These are phyloP conservation scores for Rhagonycha fulva DNA, from an alignment of 2,888 invertebrate genomes.

Conservation along the genomic window DNA sequence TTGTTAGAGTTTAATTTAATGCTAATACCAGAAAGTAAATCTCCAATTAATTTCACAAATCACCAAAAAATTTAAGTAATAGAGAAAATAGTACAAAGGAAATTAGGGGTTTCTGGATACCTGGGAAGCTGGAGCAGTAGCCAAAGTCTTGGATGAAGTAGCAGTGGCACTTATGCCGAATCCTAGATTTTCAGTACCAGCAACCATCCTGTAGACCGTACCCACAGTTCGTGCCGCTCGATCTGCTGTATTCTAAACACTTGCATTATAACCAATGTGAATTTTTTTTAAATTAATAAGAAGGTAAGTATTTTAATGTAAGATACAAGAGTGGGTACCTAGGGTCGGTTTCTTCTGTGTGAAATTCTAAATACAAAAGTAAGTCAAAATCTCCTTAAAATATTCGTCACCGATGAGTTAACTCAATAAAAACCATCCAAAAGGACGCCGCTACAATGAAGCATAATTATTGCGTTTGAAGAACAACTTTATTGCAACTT, in stretches of 20 bases:
- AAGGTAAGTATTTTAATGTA: background rate
- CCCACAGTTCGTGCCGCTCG: conserved; percentile 80
- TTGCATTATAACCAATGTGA: conserved; percentile 19
- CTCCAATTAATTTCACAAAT: background rate
- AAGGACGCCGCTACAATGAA: too few relatives aligned
- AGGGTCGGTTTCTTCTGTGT: background rate
- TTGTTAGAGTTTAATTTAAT: background rate
- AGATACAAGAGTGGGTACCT: background rate
- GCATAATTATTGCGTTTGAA: too few relatives aligned
- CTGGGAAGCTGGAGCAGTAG: conserved; percentile 39
- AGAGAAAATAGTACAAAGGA: conserved; percentile 10
- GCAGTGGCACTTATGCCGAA: conserved; percentile 69
- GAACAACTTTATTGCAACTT: too few relatives aligned
- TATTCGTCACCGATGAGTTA: background rate
- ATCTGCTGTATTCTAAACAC: conserved; percentile 59
- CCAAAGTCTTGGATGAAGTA: conserved; percentile 54
- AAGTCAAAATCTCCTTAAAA: background rate
- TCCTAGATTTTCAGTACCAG: conserved; percentile 76
- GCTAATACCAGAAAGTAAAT: background rate
- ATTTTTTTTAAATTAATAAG: background rate
- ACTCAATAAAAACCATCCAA: background rate
- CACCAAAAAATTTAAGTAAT: conserved; percentile 6
- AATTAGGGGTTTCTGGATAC: conserved; percentile 49
- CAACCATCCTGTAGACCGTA: conserved; percentile 77
- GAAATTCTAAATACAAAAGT: background rate